Evolutionary conservation across 1,140 invertebrate genomes (phyloP).

Genomic region (Protaetia brevitarsis): DNA sequence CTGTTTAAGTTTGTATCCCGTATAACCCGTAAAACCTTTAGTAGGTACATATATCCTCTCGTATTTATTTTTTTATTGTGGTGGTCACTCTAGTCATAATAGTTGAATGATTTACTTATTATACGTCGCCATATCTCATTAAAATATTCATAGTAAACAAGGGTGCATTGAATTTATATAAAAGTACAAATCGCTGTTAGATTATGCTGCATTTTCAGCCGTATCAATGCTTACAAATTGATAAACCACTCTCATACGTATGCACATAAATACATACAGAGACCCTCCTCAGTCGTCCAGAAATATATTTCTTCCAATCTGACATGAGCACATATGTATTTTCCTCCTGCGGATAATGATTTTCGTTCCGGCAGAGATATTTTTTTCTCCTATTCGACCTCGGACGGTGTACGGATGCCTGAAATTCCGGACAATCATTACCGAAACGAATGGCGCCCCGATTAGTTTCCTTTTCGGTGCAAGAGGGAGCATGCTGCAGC

Average conservation of each 20-base stretch:
- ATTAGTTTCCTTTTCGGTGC: constrained; percentile 6
- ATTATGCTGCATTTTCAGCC: neutral
- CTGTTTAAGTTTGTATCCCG: too few relatives aligned
- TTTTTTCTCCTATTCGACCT: too few relatives aligned
- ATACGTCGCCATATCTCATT: too few relatives aligned
- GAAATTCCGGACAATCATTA: constrained; percentile 16
- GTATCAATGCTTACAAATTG: constrained; percentile 6
- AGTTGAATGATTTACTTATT: too few relatives aligned
- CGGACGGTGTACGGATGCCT: neutral
- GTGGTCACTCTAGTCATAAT: too few relatives aligned
- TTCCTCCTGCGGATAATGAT: neutral
- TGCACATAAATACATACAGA: neutral
- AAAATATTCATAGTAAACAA: too few relatives aligned
- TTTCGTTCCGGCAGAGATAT: constrained; percentile 6
- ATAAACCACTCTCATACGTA: neutral
- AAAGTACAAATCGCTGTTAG: neutral
- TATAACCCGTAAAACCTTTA: too few relatives aligned
- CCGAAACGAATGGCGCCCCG: constrained; percentile 11
- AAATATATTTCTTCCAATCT: neutral
- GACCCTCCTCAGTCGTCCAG: neutral
- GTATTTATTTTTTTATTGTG: too few relatives aligned
- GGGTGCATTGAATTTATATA: too few relatives aligned
- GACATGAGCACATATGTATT: neutral
- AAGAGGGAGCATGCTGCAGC: neutral
- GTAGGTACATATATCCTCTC: too few relatives aligned